Conservation (phyloP, 64 coral and sea anemone genomes). For the Acropora tenuis region DNA sequence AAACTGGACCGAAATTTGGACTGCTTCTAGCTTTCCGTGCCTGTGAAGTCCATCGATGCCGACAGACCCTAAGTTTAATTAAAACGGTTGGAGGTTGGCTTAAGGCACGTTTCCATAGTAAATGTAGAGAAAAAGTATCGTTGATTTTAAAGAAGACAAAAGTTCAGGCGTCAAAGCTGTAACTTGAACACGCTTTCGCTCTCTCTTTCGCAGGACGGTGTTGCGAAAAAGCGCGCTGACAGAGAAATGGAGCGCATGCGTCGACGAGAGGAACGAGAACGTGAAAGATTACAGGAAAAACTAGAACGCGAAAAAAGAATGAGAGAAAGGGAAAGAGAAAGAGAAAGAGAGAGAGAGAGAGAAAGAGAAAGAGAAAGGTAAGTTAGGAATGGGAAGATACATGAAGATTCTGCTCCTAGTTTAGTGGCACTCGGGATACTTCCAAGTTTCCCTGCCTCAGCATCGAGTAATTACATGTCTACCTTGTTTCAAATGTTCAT, state of each 20-base stretch:
- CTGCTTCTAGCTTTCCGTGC: too few relatives aligned
- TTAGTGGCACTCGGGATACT: too few relatives aligned
- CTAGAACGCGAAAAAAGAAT: slow-evolving; percentile 73
- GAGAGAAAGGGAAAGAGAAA: slow-evolving; percentile 74
- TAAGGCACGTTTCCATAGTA: too few relatives aligned
- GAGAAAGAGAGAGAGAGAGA: slow-evolving; percentile 68
- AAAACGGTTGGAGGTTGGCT: too few relatives aligned
- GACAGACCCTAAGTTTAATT: too few relatives aligned
- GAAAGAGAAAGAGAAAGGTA: slow-evolving; percentile 65
- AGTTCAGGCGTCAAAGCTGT: neutral
- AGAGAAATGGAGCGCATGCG: slow-evolving; percentile 87
- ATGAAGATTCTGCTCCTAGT: neutral
- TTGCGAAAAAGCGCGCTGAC: slow-evolving; percentile 87
- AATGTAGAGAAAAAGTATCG: too few relatives aligned
- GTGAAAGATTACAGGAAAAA: slow-evolving; percentile 78
- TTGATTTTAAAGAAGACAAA: too few relatives aligned
- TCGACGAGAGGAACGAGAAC: slow-evolving; percentile 83
- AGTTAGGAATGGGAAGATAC: neutral
- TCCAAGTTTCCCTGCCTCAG: too few relatives aligned
- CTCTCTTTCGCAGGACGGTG: slow-evolving; percentile 59
- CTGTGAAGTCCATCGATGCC: too few relatives aligned
- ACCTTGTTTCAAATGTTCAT: too few relatives aligned
- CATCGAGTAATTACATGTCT: too few relatives aligned
- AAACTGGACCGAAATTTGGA: too few relatives aligned
- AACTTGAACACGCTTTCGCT: neutral